Conservation (phyloP, 92 coral and sea anemone species). For the Umimayanthus chanpuru region DNA sequence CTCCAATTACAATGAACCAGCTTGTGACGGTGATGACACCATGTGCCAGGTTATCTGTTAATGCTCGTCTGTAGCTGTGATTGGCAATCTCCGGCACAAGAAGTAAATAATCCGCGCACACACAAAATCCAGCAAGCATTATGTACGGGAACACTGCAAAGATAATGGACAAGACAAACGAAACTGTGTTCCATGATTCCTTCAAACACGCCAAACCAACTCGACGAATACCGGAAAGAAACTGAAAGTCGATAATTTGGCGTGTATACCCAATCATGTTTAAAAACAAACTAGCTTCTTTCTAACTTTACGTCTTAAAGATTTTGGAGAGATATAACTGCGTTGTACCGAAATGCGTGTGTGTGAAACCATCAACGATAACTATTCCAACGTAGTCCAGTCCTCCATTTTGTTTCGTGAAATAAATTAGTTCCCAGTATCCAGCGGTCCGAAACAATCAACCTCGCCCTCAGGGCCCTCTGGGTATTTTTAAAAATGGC, state of each 20-base stretch:
- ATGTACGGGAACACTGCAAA: constrained; percentile 3
- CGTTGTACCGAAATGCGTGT: neutral
- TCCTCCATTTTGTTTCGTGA: neutral
- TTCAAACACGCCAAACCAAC: neutral
- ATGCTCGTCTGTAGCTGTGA: constrained; percentile 46
- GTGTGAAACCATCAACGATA: neutral
- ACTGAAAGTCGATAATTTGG: neutral
- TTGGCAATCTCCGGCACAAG: constrained; percentile 8
- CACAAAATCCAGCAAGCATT: constrained; percentile 16
- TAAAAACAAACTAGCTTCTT: neutral
- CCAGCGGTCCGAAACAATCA: too few species aligned
- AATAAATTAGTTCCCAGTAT: too few species aligned
- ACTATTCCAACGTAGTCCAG: neutral
- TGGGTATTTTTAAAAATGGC: too few species aligned
- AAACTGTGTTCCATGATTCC: neutral
- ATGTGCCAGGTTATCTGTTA: constrained; percentile 75
- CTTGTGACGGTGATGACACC: constrained; percentile 74
- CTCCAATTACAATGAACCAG: constrained; percentile 79
- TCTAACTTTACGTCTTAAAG: neutral
- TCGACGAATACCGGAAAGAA: neutral
- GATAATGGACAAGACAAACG: neutral
- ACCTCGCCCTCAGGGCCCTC: too few species aligned
- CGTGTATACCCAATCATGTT: neutral
- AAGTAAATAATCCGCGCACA: constrained; percentile 13
- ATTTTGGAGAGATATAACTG: neutral